Conservation (phyloP, 2,797 vertebrate species). For the Gymnothorax javanicus region DNA sequence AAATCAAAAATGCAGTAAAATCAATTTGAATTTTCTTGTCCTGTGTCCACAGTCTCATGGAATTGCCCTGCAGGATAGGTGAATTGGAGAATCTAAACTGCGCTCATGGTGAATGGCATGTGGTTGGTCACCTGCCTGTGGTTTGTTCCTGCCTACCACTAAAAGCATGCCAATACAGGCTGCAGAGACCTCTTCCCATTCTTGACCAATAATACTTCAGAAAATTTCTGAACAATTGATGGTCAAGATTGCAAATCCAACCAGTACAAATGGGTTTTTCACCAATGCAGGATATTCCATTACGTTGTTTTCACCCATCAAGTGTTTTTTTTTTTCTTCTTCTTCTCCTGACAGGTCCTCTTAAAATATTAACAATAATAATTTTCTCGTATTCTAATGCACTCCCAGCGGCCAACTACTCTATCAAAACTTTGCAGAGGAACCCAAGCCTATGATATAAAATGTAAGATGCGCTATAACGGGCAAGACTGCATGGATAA, state of each 20-base stretch:
- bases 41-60: too few relatives aligned
- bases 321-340: conserved; percentile 35
- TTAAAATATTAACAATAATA: conserved; percentile 65
- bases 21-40: too few relatives aligned
- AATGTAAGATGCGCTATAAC: not conserved
- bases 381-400: conserved; percentile 47
- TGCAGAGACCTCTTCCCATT: not conserved
- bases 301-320: conserved; percentile 39
- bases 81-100: too few relatives aligned
- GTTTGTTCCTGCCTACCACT: too few relatives aligned
- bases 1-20: too few relatives aligned
- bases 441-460: conserved; percentile 21
- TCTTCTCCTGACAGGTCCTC: conserved; percentile 32
- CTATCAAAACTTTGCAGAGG: conserved; percentile 26
- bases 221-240: too few relatives aligned
- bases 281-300: conserved; percentile 20
- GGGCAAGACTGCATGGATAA: not conserved
- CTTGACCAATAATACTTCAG: not conserved
- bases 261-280: not conserved
- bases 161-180: too few relatives aligned
- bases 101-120: too few relatives aligned
- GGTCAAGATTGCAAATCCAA: not conserved
- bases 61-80: too few relatives aligned
- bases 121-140: too few relatives aligned
- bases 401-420: conserved; percentile 24